Evolutionary conservation across 1,140 invertebrate genomes (phyloP), one percentile per base, ranked within the genome.

Genomic region (Oryctes rhinoceros): DNA sequence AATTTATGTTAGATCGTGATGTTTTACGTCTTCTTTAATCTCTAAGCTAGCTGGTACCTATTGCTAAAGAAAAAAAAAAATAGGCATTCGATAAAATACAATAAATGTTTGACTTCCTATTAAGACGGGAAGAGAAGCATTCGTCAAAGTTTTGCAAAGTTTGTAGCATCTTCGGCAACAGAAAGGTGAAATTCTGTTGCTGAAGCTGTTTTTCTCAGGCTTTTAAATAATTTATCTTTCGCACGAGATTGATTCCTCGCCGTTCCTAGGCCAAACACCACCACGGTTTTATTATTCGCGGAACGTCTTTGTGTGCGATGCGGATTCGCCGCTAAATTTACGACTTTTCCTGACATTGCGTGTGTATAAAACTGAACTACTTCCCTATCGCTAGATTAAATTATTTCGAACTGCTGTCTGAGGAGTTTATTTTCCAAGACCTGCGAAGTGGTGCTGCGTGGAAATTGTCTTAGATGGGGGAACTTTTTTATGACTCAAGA

Each of bases 201-300:
- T n/a, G n/a, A n/a, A 59, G 18, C 53, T 59, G 53, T 59, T 59
- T 59, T 59, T 59, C 53, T n/a, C 53, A 59, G 13, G 7, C 53
- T 59, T 59, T 59, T 59, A 59, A 59, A 59, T 59, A 59, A 59
- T 18, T 59, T 59, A 59, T 59, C 53, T 59, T 18, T 59, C 18
- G n/a, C 53, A 18, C 6, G 53, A 59, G n/a, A 59, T 59, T 59
- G 53, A 59, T 59, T 59, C 53, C 53, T 59, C 18, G 6, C 53
- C 4, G n/a, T 18, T n/a, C 18, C n/a, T 18, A 59, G 15, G 18
- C 13, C 13, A 59, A 18, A 18, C 18, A 6, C 13, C 18, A n/a
- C 49, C 49, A 11, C 53, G 13, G 53, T 18, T 3, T 18, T 59
- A 59, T 18, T 59, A 59, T 59, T 59, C 53, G 53, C 53, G 18